These are phyloP conservation scores for Xestia sexstrigata DNA, from an alignment of 2,888 invertebrate species.

Conservation along the genomic window DNA sequence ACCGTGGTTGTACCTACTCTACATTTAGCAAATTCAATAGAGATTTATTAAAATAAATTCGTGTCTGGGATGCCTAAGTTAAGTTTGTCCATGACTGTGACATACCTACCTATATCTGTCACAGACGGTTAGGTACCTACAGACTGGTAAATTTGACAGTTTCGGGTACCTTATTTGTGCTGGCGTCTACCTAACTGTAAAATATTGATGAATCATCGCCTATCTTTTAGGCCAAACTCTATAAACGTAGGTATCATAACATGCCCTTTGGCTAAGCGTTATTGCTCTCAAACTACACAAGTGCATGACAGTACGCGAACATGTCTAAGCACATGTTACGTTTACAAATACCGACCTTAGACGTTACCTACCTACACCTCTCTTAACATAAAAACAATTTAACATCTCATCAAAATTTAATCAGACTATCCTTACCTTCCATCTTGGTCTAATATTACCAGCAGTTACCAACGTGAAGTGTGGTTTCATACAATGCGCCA, in stretches of 20 bases:
- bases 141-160: too few relatives aligned
- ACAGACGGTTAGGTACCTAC: too few relatives aligned
- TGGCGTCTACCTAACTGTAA: too few relatives aligned
- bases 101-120: too few relatives aligned
- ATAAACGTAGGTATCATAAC: not conserved
- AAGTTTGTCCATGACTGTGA: too few relatives aligned
- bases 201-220: too few relatives aligned
- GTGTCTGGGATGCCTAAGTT: too few relatives aligned
- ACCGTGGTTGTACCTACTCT: too few relatives aligned
- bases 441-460: slow-evolving; percentile 19
- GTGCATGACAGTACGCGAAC: not conserved
- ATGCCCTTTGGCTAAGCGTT: not conserved
- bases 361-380: not conserved
- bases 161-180: too few relatives aligned
- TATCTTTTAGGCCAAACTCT: not conserved
- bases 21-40: too few relatives aligned
- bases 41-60: too few relatives aligned
- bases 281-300: not conserved
- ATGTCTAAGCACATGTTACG: not conserved
- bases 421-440: not conserved
- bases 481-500: slow-evolving; percentile 33
- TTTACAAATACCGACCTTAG: not conserved
- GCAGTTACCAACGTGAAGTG: slow-evolving; percentile 1
- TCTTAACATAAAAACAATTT: slow-evolving; percentile 11
- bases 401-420: slow-evolving; percentile 20